Percentiles rank a stretch among this genome's conserved stretches.
Conservation (phyloP, 2,888 invertebrate species). For the Adelognathus sp. region DNA sequence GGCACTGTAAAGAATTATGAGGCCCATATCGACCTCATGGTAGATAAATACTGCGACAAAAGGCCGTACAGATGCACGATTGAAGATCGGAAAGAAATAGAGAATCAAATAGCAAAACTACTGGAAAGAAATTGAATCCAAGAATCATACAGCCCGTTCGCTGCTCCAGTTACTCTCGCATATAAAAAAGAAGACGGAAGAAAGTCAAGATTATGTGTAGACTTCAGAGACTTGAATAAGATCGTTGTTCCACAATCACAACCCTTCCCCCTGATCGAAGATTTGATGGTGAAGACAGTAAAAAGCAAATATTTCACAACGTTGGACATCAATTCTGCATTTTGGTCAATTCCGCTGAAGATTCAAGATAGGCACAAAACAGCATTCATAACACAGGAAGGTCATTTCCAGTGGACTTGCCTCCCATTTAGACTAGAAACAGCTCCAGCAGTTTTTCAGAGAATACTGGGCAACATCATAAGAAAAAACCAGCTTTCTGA, state of each 20-base stretch:
- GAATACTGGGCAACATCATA: constrained; percentile 42
- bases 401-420: constrained; percentile 9
- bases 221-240: constrained; percentile 15
- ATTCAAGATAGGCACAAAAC: constrained; percentile 42
- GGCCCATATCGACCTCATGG: constrained; percentile 50
- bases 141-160: constrained; percentile 50
- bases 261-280: constrained; percentile 53
- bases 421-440: constrained; percentile 21
- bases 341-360: constrained; percentile 49
- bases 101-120: constrained; percentile 54
- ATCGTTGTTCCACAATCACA: constrained; percentile 34
- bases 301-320: constrained; percentile 42
- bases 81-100: constrained; percentile 51
- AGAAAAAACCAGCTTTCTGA: constrained; percentile 23
- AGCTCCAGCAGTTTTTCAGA: constrained; percentile 36
- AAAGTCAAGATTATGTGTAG: constrained; percentile 55
- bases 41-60: constrained; percentile 44
- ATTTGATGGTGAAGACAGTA: constrained; percentile 52
- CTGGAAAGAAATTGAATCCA: constrained; percentile 50
- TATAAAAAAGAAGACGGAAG: constrained; percentile 56
- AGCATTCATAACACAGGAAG: background rate
- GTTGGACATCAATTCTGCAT: constrained; percentile 50
- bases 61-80: constrained; percentile 48
- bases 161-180: constrained; percentile 49
- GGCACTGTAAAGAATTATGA: constrained; percentile 50